Evolutionary conservation across 2,888 invertebrate genomes (phyloP), one percentile per base, ranked within the genome.

Genomic region (Spodoptera littoralis): DNA sequence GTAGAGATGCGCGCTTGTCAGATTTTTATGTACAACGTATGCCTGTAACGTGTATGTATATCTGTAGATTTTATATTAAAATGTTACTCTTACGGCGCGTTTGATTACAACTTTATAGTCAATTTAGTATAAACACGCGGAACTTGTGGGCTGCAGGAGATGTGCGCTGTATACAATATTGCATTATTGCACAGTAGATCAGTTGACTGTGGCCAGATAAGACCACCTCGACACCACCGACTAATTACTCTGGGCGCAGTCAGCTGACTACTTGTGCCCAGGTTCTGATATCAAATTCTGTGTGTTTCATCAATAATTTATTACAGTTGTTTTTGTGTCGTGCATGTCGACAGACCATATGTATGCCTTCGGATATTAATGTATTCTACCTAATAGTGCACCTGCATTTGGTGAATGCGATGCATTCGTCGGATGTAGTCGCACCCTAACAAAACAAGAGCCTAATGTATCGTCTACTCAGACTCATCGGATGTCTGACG

Each of bases 31-130:
- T 66, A 63, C 57, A 58, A 71, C 61, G 72, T 43, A 41, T 52
- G 62, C 55, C 60, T 42, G 56, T 63, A 51, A 76, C 60, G 47
- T 73, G 59, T 67, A 73, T 77, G 80, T 77, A 73, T 79, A 77
- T 79, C 62, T 73, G 80, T 80, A 77, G 71, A 66, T 77, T 77
- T 70, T 70, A 46, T 76, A 73, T 64, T 65, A 63, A 67, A 62
- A 67, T 64, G 72, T 78, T 75, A 64, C 48, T 67, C 61, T 45
- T 60, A 56, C 49, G 60, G 44, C 70, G 56, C 59, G 62, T 62
- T 63, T 59, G 47, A 56, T 70, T 59, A 59, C 76, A 71, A 65
- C 55, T 49, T 36, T n/a, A 52, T 71, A 65, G 65, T 58, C 54
- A 59, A 60, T 61, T 54, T 58, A 65, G 46, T 76, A 58, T 24